Evolutionary conservation across 2,113 vertebrate species (phyloP), one percentile per base, ranked within the genome.

Genomic region (Cyprichromis sp.): DNA sequence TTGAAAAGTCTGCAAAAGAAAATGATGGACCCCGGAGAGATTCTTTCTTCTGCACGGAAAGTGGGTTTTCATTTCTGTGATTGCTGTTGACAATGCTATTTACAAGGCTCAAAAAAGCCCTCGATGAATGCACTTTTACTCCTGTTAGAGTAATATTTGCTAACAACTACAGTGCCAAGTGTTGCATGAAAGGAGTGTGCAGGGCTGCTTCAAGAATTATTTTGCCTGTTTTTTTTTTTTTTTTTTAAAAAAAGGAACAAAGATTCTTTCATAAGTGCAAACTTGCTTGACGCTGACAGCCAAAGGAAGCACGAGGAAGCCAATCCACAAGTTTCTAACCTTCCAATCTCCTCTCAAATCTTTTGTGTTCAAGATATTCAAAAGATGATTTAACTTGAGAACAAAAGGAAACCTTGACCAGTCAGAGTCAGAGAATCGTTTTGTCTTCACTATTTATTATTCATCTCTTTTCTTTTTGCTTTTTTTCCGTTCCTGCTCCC

Each of bases 191-290:
- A 26, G 66, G 24, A 12, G 5, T 14, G 71, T n/a, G 73, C 50
- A 26, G 31, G 55, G 45, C 21, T 55, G 57, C 42, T 87, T 83
- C 45, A 26, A 47, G 34, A 79, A 87, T 54, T 11, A 26, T 63
- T 47, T n/a, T 31, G 26, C 52, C 45, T 82, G 1, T 3, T 36
- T 61, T 50, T 8, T 14, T 34, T 1, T 0, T 9, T 1, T 0
- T 63, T n/a, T 36, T 66, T 7, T 1, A 0, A 61, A 34, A 61
- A 29, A 47, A 34, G n/a, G 36, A 55, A 52, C 26, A 0, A 57
- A 34, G 38, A 59, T 24, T 88, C 40, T 80, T 84, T 71, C 12
- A 13, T 19, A 42, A 5, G 31, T 1, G 16, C 31, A 52, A 85
- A 52, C 52, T 82, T 53, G 61, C 76, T 85, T 52, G 52, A 19